These are phyloP conservation scores for Dinomys branickii DNA, from an alignment of 2,113 vertebrate genomes.

Conservation along the genomic window DNA sequence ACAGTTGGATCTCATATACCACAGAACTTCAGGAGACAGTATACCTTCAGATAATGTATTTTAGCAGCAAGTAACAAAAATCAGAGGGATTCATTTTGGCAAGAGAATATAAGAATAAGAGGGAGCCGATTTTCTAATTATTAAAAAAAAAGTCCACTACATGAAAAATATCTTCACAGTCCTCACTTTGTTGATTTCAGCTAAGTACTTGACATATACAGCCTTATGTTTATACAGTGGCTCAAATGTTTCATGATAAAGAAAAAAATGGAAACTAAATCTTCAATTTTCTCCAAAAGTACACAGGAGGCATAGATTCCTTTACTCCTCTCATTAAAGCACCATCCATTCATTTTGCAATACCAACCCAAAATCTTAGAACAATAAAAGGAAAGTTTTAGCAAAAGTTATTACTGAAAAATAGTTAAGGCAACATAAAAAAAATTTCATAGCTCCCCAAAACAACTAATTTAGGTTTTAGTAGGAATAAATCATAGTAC, in stretches of 20 bases:
- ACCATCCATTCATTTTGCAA: slow-evolving; percentile 88
- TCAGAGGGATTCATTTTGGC: slow-evolving; percentile 83
- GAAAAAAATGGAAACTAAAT: slow-evolving; percentile 86
- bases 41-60: slow-evolving; percentile 84
- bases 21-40: slow-evolving; percentile 83
- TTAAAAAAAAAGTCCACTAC: slow-evolving; percentile 72
- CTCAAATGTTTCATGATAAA: slow-evolving; percentile 83
- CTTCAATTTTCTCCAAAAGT: slow-evolving; percentile 89
- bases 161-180: slow-evolving; percentile 84
- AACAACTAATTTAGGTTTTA: slow-evolving; percentile 74
- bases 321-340: slow-evolving; percentile 87
- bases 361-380: slow-evolving; percentile 86
- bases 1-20: slow-evolving; percentile 81
- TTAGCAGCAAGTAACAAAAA: slow-evolving; percentile 88
- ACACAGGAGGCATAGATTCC: slow-evolving; percentile 85
- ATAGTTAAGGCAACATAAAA: slow-evolving; percentile 70
- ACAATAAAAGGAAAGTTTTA: slow-evolving; percentile 77
- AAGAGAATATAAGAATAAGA: slow-evolving; percentile 71
- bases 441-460: slow-evolving; percentile 80
- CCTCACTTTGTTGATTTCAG: slow-evolving; percentile 82
- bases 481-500: slow-evolving; percentile 77
- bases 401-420: slow-evolving; percentile 60
- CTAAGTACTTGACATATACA: slow-evolving; percentile 80
- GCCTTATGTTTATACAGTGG: slow-evolving; percentile 82
- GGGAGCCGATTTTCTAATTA: slow-evolving; percentile 68